Conservation (phyloP, 2,888 invertebrate genomes). For the Perizoma affinitatum region DNA sequence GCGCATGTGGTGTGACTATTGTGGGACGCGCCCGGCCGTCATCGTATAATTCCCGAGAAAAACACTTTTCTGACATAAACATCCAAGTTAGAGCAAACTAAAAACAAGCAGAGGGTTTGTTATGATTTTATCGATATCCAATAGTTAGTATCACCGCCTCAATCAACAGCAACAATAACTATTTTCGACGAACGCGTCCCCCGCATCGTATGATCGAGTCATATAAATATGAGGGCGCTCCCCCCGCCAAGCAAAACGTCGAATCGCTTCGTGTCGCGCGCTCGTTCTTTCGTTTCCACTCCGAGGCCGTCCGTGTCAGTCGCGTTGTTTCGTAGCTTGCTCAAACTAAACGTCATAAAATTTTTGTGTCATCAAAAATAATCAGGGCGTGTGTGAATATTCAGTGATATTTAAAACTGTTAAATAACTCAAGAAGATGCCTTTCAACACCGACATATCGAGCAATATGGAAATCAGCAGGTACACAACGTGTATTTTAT, state of each 20-base stretch:
- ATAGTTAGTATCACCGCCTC: constrained; percentile 47
- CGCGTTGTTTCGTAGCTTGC: constrained; percentile 68
- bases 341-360: constrained; percentile 57
- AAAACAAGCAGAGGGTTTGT: constrained; percentile 36
- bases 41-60: constrained; percentile 40
- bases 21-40: constrained; percentile 66
- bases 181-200: constrained; percentile 68
- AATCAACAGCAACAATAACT: constrained; percentile 57
- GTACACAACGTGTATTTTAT: constrained; percentile 63
- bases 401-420: constrained; percentile 78
- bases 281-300: constrained; percentile 43
- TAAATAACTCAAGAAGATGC: constrained; percentile 81
- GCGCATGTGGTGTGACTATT: constrained; percentile 78
- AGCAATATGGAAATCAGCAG: constrained; percentile 82
- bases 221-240: constrained; percentile 75
- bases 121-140: constrained; percentile 39
- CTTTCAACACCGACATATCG: constrained; percentile 80
- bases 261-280: constrained; percentile 65
- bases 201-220: constrained; percentile 80
- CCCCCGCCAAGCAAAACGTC: constrained; percentile 77
- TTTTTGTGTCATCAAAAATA: constrained; percentile 68
- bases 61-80: constrained; percentile 55
- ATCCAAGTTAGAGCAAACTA: constrained; percentile 36
- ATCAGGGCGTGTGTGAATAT: constrained; percentile 71
- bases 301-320: constrained; percentile 52